Percentiles rank a stretch among this genome's conserved stretches.
Conservation (phyloP, 2,113 vertebrate genomes). For the Oryzias javanicus region DNA sequence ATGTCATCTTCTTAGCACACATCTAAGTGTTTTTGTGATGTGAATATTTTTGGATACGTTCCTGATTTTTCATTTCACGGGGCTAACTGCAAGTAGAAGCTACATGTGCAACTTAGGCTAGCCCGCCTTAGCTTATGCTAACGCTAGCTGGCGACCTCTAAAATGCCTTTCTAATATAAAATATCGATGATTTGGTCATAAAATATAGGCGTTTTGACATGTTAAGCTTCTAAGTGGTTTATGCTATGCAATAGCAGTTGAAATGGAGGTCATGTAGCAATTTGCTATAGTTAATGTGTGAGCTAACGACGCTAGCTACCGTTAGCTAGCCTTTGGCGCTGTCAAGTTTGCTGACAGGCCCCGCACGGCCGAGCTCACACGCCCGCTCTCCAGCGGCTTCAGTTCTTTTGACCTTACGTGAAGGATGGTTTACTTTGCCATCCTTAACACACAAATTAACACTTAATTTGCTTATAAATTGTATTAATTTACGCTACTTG, state of each 20-base stretch:
- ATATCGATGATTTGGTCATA: neutral
- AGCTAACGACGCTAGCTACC: conserved; percentile 53
- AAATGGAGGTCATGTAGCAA: neutral
- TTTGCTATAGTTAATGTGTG: conserved; percentile 5
- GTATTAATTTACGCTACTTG: neutral
- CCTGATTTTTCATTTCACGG: conserved; percentile 22
- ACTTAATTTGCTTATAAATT: conserved; percentile 1
- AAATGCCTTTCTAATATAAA: conserved; percentile 7
- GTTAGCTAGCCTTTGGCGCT: conserved; percentile 51
- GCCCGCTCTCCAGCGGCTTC: conserved; percentile 17
- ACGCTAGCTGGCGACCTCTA: conserved; percentile 32
- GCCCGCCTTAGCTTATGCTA: conserved; percentile 58
- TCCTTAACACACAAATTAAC: neutral
- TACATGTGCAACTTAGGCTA: conserved; percentile 56
- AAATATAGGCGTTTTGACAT: neutral
- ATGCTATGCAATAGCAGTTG: accelerated
- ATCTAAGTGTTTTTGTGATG: neutral
- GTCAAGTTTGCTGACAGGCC: conserved; percentile 65
- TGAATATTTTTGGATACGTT: conserved; percentile 9
- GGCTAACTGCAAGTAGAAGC: conserved; percentile 35
- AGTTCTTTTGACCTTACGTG: conserved; percentile 22
- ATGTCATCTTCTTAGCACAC: conserved; percentile 40
- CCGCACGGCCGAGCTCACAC: conserved; percentile 44
- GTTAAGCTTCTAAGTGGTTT: neutral
- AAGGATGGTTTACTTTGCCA: conserved; percentile 1